Evolutionary conservation across 2,113 vertebrate species (phyloP), one percentile per base, ranked within the genome.

Genomic region (Leptocoma aspasia): DNA sequence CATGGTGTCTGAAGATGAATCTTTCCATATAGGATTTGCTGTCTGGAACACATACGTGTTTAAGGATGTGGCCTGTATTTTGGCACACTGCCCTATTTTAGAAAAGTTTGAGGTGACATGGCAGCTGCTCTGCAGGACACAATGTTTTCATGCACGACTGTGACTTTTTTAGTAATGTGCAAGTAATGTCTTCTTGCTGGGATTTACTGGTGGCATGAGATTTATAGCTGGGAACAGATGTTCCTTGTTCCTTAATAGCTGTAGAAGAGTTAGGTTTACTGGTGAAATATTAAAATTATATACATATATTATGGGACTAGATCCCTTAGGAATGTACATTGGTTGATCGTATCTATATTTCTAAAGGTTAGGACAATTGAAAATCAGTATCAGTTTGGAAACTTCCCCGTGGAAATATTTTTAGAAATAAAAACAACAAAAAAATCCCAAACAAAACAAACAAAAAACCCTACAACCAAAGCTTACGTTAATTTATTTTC

Each of bases 191-290:
- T 64, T 96, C 88, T 88, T 92, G 90, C 83, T 91, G 45, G 76
- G 56, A 91, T 94, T 95, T 97, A 76, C 86, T 82, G 70, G 57
- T 97, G 91, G 87, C 78, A 56, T 61, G 70, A 92, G 88, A 97
- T 97, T 97, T 96, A 97, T 72, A 85, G 83, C 23, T 45, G 12
- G 90, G 65, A 97, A 94, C 97, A 97, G 82, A 97, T 97, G 95
- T 95, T 94, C 33, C 44, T 87, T 76, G 26, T 72, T 97, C 52
- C 42, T 68, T 89, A 86, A 97, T 53, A 96, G 42, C 70, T 95
- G 20, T 66, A 84, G 75, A 95, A 82, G 52, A 90, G 28, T 82
- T 92, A 91, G 65, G 65, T 66, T 56, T 84, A 68, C 31, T 66
- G 28, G 4, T 41, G 73, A 87, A 91, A 95, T 79, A 90, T 35